phyloP scores from a whole-genome alignment of 2,888 invertebrate species.

The Philhelius pedissequus region DNA sequence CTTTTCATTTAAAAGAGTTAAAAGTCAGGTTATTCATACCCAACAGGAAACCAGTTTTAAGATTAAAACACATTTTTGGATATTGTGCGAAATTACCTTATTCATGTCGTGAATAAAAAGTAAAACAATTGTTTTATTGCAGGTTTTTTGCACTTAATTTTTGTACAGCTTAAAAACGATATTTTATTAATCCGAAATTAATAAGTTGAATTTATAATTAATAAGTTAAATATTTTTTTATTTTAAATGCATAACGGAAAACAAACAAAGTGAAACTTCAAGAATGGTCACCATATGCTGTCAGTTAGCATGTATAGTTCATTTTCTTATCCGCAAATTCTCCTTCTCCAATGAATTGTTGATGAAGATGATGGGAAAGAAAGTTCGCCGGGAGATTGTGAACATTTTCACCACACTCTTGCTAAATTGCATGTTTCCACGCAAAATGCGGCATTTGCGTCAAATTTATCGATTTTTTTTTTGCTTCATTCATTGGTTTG shows the following conservation, averaged over 20 bases:
- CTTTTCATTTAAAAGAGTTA: too few species aligned
- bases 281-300: not conserved
- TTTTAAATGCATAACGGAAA: not conserved
- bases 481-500: conserved; percentile 4
- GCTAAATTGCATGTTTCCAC: conserved; percentile 25
- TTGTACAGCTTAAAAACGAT: too few species aligned
- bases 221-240: too few species aligned
- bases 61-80: too few species aligned
- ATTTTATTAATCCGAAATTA: too few species aligned
- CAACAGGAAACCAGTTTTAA: too few species aligned
- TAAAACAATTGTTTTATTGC: too few species aligned
- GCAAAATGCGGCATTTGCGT: conserved; percentile 16
- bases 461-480: conserved; percentile 33
- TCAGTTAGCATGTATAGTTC: not conserved
- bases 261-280: not conserved
- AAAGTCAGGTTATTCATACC: too few species aligned
- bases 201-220: too few species aligned
- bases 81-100: too few species aligned
- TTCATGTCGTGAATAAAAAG: too few species aligned
- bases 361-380: conserved; percentile 26
- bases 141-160: too few species aligned
- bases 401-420: conserved; percentile 44
- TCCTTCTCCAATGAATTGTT: not conserved
- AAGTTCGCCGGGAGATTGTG: conserved; percentile 40
- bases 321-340: not conserved